Percentiles rank a stretch among this genome's conserved stretches.
Conservation (phyloP, 2,113 vertebrate species). For the Serinus canaria region DNA sequence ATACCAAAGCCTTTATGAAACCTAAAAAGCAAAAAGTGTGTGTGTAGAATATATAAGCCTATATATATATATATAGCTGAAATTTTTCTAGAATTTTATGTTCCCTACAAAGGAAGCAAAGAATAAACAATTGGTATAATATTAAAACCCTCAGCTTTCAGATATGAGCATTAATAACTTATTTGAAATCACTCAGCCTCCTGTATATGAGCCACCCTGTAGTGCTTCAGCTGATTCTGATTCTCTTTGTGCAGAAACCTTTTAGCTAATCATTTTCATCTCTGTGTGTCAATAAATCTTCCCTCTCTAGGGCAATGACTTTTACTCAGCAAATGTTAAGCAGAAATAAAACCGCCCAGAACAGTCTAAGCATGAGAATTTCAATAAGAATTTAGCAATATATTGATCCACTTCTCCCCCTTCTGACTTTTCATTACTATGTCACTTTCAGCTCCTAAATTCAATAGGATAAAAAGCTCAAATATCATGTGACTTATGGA, state of each 20-base stretch:
- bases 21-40: not conserved
- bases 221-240: constrained; percentile 55
- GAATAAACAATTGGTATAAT: not conserved
- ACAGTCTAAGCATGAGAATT: constrained; percentile 31
- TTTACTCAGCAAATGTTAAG: constrained; percentile 77
- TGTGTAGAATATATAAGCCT: not conserved
- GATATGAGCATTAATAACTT: constrained; percentile 29
- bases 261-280: constrained; percentile 68
- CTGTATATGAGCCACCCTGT: constrained; percentile 1
- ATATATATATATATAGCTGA: not conserved
- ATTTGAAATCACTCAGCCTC: constrained; percentile 10
- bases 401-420: constrained; percentile 35
- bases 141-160: not conserved
- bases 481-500: not conserved
- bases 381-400: constrained; percentile 41
- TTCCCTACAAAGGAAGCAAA: not conserved
- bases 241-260: constrained; percentile 59
- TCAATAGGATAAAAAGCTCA: constrained; percentile 23
- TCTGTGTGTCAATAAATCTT: constrained; percentile 71
- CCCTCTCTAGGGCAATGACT: constrained; percentile 74
- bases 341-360: constrained; percentile 51
- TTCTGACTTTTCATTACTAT: constrained; percentile 55
- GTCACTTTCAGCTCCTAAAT: constrained; percentile 35
- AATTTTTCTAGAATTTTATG: not conserved
- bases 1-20: not conserved